Base-by-base conservation (phyloP, 2,113 vertebrate species). In the Channa argus region DNA sequence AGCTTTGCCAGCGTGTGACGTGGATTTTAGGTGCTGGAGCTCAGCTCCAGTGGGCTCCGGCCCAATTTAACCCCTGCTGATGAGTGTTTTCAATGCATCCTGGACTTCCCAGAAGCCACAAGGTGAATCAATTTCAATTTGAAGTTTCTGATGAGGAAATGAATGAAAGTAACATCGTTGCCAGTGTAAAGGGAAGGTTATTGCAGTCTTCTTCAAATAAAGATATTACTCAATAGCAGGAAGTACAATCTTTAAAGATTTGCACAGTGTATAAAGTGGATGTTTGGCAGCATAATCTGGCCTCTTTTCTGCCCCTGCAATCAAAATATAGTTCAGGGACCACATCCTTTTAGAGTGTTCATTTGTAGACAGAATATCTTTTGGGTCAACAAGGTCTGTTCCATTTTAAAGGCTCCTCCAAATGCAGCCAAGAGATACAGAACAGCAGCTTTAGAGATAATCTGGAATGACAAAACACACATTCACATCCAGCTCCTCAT, bases 41-140 rank as follows among this genome's bases (percentile, higher is more conserved):
- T 24, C 24, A 24, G 24, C 24, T 24, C 24, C 24, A 24, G 24
- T 24, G 24, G 24, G 24, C 24, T 24, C 24, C 24, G 24, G 24
- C 24, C 24, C 24, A 24, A 24, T 24, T 24, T 24, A 24, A 24
- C 24, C 24, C 24, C 24, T 24, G 24, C 33, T 13, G 34, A n/a
- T 74, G 34, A 41, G 39, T 41, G 39, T 41, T 41, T 41, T 41
- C 39, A 41, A 41, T 41, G 39, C 11, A 45, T 50, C 50, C 38
- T 52, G 5, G 12, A 54, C 10, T 4, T n/a, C n/a, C 2, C 6
- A 33, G 44, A 41, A 41, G 6, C 46, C 58, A 8, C 5, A 41
- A 41, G 55, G 38, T 47, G 8, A 70, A 63, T 55, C 33, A 6
- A 1, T 63, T 69, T 63, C 24, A 69, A 13, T 53, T 60, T 52